Conservation (phyloP, 2,113 vertebrate species). For the Nesoenas mayeri region DNA sequence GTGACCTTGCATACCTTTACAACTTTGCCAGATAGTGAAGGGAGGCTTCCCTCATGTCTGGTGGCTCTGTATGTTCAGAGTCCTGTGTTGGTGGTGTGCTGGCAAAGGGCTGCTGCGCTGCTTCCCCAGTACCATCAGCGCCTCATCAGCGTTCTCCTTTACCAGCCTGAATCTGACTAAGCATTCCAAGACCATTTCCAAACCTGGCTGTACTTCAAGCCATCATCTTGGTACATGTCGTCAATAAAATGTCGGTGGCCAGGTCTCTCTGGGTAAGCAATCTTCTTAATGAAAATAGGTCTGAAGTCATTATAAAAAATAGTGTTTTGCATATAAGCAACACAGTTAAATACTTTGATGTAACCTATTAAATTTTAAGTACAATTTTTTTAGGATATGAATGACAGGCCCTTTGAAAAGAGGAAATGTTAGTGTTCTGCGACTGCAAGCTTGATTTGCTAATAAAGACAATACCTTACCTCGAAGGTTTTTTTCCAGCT, state of each 20-base stretch:
- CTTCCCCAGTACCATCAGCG: neutral
- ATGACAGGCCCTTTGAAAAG: constrained; percentile 28
- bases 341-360: neutral
- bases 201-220: constrained; percentile 39
- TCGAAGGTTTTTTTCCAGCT: constrained; percentile 75
- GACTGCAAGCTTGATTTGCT: constrained; percentile 62
- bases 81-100: neutral
- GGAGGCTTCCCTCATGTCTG: neutral
- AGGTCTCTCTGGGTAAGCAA: constrained; percentile 38
- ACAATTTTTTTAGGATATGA: constrained; percentile 20
- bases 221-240: neutral
- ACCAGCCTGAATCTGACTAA: neutral
- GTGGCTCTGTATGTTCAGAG: neutral
- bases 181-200: constrained; percentile 4
- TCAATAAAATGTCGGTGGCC: neutral
- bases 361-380: constrained; percentile 16
- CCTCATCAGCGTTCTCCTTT: neutral
- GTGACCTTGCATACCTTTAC: constrained; percentile 30
- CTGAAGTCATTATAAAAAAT: constrained; percentile 58
- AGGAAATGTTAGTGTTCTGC: constrained; percentile 35
- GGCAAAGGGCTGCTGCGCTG: constrained; percentile 22
- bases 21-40: neutral
- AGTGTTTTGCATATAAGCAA: constrained; percentile 23
- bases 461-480: constrained; percentile 78
- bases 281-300: constrained; percentile 54